Conservation (phyloP, 2,113 vertebrate genomes). For the Galbula dea region DNA sequence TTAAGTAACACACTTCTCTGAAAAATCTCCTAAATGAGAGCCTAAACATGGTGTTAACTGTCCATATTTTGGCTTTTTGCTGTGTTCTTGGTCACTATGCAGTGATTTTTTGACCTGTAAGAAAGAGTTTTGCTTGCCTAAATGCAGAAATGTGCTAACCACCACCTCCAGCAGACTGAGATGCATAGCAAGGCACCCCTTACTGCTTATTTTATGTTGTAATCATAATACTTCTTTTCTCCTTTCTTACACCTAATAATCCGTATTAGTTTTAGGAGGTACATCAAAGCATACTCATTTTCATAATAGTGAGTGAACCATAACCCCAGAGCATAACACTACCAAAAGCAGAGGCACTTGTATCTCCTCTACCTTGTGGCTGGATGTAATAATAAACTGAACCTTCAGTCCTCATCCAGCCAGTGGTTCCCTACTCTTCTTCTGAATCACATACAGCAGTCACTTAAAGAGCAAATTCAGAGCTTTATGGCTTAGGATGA, state of each 20-base stretch:
- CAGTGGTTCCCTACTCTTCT: not conserved
- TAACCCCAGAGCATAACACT: not conserved
- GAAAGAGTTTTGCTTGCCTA: conserved; percentile 59
- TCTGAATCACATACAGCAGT: not conserved
- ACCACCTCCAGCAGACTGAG: not conserved
- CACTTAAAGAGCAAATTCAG: not conserved
- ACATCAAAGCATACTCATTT: not conserved
- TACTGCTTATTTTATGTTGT: not conserved
- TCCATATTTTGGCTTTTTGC: conserved; percentile 76
- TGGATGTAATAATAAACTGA: not conserved
- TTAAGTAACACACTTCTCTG: conserved; percentile 54
- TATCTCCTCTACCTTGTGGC: not conserved
- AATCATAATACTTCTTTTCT: not conserved
- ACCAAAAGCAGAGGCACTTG: not conserved
- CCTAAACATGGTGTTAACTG: conserved; percentile 76
- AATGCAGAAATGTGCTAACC: not conserved
- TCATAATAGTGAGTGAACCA: not conserved
- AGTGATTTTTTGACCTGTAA: conserved; percentile 59
- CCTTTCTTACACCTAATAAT: not conserved
- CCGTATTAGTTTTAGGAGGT: not conserved
- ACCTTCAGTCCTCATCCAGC: not conserved
- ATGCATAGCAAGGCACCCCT: not conserved
- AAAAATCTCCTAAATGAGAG: conserved; percentile 72
- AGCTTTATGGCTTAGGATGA: not conserved
- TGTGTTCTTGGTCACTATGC: conserved; percentile 71